phyloP scores from a whole-genome alignment of 2,113 vertebrate genomes.

The Ciconia maguari region DNA sequence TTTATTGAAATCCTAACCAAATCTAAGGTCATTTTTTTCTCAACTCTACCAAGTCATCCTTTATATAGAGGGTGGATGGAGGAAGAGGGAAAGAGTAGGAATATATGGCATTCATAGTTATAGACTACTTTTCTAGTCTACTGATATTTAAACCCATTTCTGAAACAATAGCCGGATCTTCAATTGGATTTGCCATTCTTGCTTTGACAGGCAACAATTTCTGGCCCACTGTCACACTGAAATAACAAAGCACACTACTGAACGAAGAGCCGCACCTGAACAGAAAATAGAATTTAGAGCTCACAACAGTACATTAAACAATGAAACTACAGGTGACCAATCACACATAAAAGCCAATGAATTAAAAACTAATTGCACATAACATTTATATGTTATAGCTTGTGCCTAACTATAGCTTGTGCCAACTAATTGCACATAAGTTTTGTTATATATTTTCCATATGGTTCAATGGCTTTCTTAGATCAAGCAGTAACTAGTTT shows the following conservation, averaged over 20 bases:
- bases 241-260: background rate
- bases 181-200: background rate
- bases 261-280: background rate
- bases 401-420: too few species aligned
- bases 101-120: background rate
- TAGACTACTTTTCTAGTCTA: background rate
- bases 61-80: background rate
- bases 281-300: background rate
- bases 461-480: background rate
- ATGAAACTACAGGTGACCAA: background rate
- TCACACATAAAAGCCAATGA: background rate
- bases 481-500: background rate
- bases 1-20: background rate
- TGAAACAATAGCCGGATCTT: background rate
- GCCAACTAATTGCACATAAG: background rate
- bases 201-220: background rate
- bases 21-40: background rate
- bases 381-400: too few species aligned
- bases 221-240: background rate
- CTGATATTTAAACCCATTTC: background rate
- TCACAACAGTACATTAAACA: background rate
- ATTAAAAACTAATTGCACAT: background rate
- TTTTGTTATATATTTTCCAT: background rate
- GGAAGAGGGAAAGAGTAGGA: background rate
- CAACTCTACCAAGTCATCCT: background rate